Percentiles rank a stretch among this genome's conserved stretches.
phyloP scores from a whole-genome alignment of 2,113 vertebrate genomes.

The Pogona vitticeps region DNA sequence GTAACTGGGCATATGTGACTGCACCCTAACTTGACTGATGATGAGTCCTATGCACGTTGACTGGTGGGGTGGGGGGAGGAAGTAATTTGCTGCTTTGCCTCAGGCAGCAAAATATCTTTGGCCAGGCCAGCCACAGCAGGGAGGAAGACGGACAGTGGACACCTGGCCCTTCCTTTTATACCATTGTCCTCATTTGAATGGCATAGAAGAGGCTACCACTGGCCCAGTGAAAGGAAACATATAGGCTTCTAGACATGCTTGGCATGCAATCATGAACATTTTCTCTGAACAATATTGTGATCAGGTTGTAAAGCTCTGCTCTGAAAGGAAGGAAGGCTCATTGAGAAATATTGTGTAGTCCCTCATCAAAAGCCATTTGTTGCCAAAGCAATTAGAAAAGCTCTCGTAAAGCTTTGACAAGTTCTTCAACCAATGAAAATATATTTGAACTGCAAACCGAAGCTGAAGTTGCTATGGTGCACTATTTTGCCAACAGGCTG shows the following conservation, averaged over 20 bases:
- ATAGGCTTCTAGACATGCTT: background rate
- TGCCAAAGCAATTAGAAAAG: constrained; percentile 22
- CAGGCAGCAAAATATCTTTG: background rate
- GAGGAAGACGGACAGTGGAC: background rate
- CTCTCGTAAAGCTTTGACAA: constrained; percentile 13
- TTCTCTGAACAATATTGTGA: background rate
- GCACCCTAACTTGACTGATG: no score
- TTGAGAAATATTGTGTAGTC: background rate
- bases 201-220: background rate
- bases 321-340: background rate
- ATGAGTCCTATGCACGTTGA: background rate
- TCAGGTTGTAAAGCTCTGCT: background rate
- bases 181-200: background rate
- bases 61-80: background rate
- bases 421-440: accelerated
- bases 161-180: background rate
- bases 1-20: no score
- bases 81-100: background rate
- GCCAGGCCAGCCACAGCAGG: no score
- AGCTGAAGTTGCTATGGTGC: constrained; percentile 65
- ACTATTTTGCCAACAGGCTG: constrained; percentile 46
- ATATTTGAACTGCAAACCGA: constrained; percentile 59
- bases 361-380: background rate
- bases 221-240: background rate
- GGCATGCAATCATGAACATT: background rate